These are phyloP conservation scores for Crenuchus spilurus DNA, from an alignment of 2,797 vertebrate species.

Conservation along the genomic window DNA sequence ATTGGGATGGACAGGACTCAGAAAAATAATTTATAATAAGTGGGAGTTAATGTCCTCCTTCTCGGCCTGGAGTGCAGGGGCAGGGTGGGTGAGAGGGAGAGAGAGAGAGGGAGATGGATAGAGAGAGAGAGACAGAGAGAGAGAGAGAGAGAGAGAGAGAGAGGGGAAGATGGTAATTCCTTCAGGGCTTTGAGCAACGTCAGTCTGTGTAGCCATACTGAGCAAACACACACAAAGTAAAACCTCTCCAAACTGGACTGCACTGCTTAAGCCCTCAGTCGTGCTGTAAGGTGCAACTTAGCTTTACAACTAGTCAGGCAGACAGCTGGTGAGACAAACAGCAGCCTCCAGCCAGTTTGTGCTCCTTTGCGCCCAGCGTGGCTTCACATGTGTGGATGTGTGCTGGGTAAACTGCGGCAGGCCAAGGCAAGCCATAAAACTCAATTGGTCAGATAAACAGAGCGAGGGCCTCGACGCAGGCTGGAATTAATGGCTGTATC, in stretches of 20 bases:
- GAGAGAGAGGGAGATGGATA: background rate
- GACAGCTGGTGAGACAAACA: slow-evolving; percentile 8
- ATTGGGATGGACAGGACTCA: slow-evolving; percentile 41
- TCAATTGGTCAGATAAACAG: slow-evolving; percentile 62
- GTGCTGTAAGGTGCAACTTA: background rate
- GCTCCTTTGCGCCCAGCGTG: slow-evolving; percentile 44
- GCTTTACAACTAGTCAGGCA: slow-evolving; percentile 8
- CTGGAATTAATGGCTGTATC: slow-evolving; percentile 62
- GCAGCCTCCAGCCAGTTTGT: slow-evolving; percentile 19
- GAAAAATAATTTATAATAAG: slow-evolving; percentile 46
- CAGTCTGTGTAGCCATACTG: background rate
- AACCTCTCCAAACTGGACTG: background rate
- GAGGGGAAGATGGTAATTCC: background rate
- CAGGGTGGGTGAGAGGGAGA: background rate
- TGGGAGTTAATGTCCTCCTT: slow-evolving; percentile 40
- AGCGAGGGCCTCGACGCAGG: slow-evolving; percentile 46
- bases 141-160: too few species aligned
- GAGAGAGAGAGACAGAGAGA: background rate
- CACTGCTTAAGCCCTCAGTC: background rate
- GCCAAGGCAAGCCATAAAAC: slow-evolving; percentile 62
- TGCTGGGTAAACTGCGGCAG: slow-evolving; percentile 54
- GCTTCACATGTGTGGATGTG: slow-evolving; percentile 55
- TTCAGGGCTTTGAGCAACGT: too few species aligned
- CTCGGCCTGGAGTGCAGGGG: slow-evolving; percentile 26
- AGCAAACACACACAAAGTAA: background rate